These are phyloP conservation scores for Hemichromis elongatus DNA, from an alignment of 2,113 vertebrate genomes.

Conservation along the genomic window DNA sequence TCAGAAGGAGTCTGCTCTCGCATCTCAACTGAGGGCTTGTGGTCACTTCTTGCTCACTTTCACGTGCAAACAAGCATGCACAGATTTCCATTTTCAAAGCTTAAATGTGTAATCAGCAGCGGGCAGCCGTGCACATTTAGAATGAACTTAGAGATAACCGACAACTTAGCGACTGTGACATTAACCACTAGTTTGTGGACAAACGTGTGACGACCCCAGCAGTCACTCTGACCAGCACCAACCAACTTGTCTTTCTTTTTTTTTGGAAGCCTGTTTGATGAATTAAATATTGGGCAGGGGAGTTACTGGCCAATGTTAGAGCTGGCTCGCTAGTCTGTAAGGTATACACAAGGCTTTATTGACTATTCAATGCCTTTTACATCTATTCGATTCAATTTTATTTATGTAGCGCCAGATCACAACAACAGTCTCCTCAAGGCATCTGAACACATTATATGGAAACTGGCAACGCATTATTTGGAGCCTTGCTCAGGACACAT, in stretches of 20 bases:
- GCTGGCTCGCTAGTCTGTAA: background rate
- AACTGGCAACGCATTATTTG: background rate
- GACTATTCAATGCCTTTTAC: background rate
- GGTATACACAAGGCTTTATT: background rate
- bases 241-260: rapidly evolving
- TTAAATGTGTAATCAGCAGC: background rate
- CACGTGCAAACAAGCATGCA: background rate
- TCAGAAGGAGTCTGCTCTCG: background rate
- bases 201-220: background rate
- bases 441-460: background rate
- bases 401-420: too few relatives aligned
- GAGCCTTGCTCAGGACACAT: background rate
- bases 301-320: background rate
- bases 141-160: background rate
- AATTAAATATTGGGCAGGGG: background rate
- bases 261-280: background rate
- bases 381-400: too few relatives aligned
- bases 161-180: background rate
- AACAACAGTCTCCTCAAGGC: too few relatives aligned
- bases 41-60: background rate
- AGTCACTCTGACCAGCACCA: background rate
- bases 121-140: background rate
- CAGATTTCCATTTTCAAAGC: background rate
- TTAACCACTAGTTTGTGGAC: rapidly evolving
- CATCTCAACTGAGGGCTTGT: rapidly evolving